Percentiles rank a stretch among this genome's conserved stretches.
Evolutionary conservation across 2,888 invertebrate genomes (phyloP).

Genomic region (Julus scanicus): DNA sequence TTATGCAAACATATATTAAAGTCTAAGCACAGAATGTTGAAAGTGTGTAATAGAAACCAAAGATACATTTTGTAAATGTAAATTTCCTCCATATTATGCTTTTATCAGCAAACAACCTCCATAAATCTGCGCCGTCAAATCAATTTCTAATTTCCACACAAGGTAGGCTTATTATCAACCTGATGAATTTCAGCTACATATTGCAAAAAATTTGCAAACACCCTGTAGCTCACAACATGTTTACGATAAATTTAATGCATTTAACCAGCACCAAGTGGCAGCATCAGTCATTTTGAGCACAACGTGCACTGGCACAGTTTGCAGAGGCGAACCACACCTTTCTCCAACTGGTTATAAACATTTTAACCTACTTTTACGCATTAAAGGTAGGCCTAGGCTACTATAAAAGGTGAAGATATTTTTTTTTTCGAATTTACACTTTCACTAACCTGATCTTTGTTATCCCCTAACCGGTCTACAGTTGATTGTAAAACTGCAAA

Average conservation of each 20-base stretch:
- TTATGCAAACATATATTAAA: neutral
- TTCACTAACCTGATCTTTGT: conserved; percentile 65
- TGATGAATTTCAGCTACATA: neutral
- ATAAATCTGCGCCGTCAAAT: no score
- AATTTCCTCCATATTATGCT: neutral
- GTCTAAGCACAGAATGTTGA: neutral
- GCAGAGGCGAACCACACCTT: conserved; percentile 38
- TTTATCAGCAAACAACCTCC: neutral
- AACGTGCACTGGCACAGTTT: neutral
- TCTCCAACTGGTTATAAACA: neutral
- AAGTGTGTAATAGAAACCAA: neutral
- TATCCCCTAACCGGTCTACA: conserved; percentile 67
- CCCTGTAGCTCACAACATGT: neutral
- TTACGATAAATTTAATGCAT: neutral
- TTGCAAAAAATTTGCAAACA: neutral
- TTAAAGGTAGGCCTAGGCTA: conserved; percentile 41
- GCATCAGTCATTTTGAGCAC: neutral
- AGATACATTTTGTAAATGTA: neutral
- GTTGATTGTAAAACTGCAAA: conserved; percentile 64
- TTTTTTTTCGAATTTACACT: neutral
- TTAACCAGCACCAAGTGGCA: neutral
- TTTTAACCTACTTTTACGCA: conserved; percentile 23
- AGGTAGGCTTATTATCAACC: no score
- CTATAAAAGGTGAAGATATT: conserved; percentile 21
- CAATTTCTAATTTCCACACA: no score